Base-by-base conservation (phyloP, 2,888 invertebrate species). In the Sinodicranocentrus sp. region DNA sequence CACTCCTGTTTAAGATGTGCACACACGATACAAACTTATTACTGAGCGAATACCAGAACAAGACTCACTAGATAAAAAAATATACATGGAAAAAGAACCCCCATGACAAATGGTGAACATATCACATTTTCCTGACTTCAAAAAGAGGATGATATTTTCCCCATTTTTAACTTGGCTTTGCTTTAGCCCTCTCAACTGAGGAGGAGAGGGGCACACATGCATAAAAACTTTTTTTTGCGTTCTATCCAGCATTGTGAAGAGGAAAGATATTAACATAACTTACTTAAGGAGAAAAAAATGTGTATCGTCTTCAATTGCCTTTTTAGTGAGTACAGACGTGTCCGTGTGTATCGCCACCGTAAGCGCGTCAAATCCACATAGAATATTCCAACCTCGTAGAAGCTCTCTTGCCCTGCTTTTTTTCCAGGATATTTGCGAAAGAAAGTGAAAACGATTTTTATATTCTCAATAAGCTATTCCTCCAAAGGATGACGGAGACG, bases 61-160 rank as follows among this genome's bases (percentile, higher is more conserved):
- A 25, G 59, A 63, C 63, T 33, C 15, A 68, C 68, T 68, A 21
- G 52, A 8, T 17, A 65, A 39, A 21, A 43, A 65, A 25, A 43
- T n/a, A 17, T 44, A 23, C 23, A 5, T 17, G 54, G 68, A 48
- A 48, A 10, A 70, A 52, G 67, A 68, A 54, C 21, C 13, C n/a
- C 33, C 43, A 80, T 85, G 85, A 83, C 85, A 83, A 82, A 82
- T 83, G 79, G 76, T 57, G 70, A 72, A 65, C 70, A 70, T 59
- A 72, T 72, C 72, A 61, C 72, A 72, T 43, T 59, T 68, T 44
- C n/a, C 28, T 63, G n/a, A 61, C 23, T 57, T 15, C 52, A 57
- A 15, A n/a, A 8, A 48, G 48, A 48, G 2, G 5, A 48, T 15
- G n/a, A 48, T 48, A 28, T 68, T 68, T 68, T n/a, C 10, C 33